These are phyloP conservation scores for Nyctalus aviator DNA, from an alignment of 2,797 vertebrate species.

Conservation along the genomic window DNA sequence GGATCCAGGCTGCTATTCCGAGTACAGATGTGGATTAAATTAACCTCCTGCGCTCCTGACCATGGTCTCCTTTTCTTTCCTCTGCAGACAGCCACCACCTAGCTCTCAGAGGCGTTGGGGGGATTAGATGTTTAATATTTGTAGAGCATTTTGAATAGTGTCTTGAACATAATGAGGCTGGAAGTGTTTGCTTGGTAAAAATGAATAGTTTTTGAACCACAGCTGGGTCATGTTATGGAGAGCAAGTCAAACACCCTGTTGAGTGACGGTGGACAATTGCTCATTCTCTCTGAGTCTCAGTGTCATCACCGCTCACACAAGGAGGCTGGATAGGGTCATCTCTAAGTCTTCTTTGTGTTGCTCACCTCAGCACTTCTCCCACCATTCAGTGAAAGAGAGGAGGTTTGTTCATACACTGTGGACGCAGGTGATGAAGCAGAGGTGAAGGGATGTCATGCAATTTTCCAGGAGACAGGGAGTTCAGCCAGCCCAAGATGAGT, in stretches of 20 bases:
- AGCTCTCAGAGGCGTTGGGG: neutral
- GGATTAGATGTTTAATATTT: neutral
- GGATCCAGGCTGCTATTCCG: neutral
- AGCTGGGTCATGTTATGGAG: neutral
- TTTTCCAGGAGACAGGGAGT: neutral
- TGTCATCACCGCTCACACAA: neutral
- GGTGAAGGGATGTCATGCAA: neutral
- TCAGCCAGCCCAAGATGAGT: accelerated
- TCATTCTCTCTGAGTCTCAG: neutral
- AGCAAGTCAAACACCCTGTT: neutral
- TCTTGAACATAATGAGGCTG: neutral
- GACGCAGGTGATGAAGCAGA: neutral
- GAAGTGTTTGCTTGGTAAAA: neutral
- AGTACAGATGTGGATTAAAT: neutral
- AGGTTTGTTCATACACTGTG: neutral
- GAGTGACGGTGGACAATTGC: neutral
- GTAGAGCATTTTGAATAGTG: neutral
- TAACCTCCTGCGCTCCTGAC: neutral
- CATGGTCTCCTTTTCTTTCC: neutral
- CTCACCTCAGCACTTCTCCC: neutral
- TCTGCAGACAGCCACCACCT: accelerated
- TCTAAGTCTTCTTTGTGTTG: neutral
- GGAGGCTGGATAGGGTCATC: neutral
- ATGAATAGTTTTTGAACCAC: neutral
- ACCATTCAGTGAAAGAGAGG: neutral